Percentiles rank a stretch among this genome's conserved stretches.
Evolutionary conservation across 2,888 invertebrate genomes (phyloP).

Genomic region (Pammene fasciana): DNA sequence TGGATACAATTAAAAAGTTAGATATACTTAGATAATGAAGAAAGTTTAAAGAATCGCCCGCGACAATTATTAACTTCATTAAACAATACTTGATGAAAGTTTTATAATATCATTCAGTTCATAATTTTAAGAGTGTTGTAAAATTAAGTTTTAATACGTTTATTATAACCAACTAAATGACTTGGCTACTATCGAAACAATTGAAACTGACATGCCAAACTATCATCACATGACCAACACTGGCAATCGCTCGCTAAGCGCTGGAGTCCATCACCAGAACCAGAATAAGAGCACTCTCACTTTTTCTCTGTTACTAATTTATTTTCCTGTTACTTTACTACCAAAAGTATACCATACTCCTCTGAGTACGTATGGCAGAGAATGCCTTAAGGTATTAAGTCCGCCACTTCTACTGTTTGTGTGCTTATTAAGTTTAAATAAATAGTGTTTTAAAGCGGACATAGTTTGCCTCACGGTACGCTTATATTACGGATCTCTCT

Average conservation of each 20-base stretch:
- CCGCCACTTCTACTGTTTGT: too few species aligned
- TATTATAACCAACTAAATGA: background rate
- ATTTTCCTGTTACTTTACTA: too few species aligned
- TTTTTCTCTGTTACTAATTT: too few species aligned
- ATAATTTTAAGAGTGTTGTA: background rate
- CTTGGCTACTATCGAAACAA: background rate
- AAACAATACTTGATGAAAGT: background rate
- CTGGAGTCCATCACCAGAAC: too few species aligned
- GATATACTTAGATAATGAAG: conserved; percentile 36
- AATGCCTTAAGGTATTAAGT: too few species aligned
- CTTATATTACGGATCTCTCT: too few species aligned
- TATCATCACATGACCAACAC: conserved; percentile 15
- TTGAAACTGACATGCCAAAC: conserved; percentile 13
- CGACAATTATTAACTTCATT: conserved; percentile 1
- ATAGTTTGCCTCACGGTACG: too few species aligned
- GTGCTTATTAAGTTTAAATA: too few species aligned
- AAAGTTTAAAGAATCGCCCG: background rate
- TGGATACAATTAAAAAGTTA: conserved; percentile 33
- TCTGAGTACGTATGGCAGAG: too few species aligned
- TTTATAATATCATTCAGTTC: background rate
- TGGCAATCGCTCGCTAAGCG: background rate
- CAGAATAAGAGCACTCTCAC: too few species aligned
- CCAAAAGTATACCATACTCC: too few species aligned
- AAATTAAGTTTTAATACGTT: background rate
- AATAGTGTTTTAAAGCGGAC: too few species aligned